phyloP scores from a whole-genome alignment of 2,888 invertebrate species.

The Electrophaes corylata region DNA sequence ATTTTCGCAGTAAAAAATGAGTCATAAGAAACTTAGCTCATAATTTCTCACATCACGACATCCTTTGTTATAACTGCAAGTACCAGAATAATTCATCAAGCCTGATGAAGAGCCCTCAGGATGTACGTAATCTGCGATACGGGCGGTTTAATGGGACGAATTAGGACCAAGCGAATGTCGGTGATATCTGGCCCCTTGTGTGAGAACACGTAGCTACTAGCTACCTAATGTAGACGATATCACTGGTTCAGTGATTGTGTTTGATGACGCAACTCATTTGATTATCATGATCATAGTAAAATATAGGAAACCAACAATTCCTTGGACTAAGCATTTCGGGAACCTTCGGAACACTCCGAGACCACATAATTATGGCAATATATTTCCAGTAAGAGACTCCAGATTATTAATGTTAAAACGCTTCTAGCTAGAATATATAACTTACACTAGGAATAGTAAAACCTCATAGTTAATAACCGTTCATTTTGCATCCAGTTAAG shows the following conservation, averaged over 20 bases:
- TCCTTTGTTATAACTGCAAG: constrained; percentile 37
- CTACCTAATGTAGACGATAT: constrained; percentile 1
- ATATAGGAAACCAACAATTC: not conserved
- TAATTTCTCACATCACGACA: constrained; percentile 32
- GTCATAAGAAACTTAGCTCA: constrained; percentile 10
- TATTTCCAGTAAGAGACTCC: not conserved
- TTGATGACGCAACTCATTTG: not conserved
- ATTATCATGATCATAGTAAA: not conserved
- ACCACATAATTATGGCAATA: not conserved
- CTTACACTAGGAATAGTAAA: not conserved
- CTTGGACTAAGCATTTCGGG: too few relatives aligned
- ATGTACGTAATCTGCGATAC: constrained; percentile 76
- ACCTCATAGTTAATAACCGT: not conserved
- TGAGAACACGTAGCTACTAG: not conserved
- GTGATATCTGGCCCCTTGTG: constrained; percentile 34
- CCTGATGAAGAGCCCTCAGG: constrained; percentile 53
- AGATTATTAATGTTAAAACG: not conserved
- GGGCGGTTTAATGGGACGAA: constrained; percentile 71
- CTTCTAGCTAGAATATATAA: not conserved
- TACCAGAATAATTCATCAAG: constrained; percentile 39
- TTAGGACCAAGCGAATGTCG: constrained; percentile 50
- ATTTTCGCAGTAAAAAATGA: constrained; percentile 1
- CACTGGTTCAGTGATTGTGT: not conserved
- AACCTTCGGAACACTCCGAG: too few relatives aligned
- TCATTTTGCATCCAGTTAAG: not conserved